Base-by-base conservation (phyloP, 2,888 invertebrate species). In the Xanthia icteritia region DNA sequence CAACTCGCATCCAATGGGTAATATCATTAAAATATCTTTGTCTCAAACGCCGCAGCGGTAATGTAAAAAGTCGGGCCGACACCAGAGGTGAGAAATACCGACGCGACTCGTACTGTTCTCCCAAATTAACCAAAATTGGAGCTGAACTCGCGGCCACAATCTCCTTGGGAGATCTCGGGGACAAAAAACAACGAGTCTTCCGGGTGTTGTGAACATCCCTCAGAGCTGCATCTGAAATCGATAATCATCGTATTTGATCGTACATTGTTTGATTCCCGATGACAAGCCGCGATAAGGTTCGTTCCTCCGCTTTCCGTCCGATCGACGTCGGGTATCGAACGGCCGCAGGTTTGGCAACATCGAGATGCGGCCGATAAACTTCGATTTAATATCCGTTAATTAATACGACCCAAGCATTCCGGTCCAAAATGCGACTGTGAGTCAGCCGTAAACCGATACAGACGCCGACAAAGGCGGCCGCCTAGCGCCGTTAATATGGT, bases 21-120 rank as follows among this genome's bases (percentile, higher is more conserved):
- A 96, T 96, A 96, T 95, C 95, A 95, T 96, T 96, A 96, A 96
- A 96, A 96, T 96, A 96, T 95, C 95, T 96, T 94, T 95, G 95
- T 95, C 93, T 95, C 93, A 95, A 95, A 95, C 91, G 92, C 95
- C 95, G 95, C 94, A 89, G 93, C 92, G 92, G 91, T 92, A 91
- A 92, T 84, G 92, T 94, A 95, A 96, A 96, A 96, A 96, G 93
- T 90, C 88, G 88, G 88, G 91, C 91, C 93, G 92, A 94, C 94
- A 94, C 94, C 93, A 91, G 91, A 96, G 95, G 96, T 96, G 96
- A 96, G 95, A 96, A 95, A 95, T 95, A 92, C 93, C 93, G 89
- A 91, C 91, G 93, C 92, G 92, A 92, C 91, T 91, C 90, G 86
- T 91, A 90, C 91, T 91, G 89, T 92, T 93, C 92, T 90, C 89